Base-by-base conservation (phyloP, 2,113 vertebrate genomes). In the Planiliza haematocheilus region DNA sequence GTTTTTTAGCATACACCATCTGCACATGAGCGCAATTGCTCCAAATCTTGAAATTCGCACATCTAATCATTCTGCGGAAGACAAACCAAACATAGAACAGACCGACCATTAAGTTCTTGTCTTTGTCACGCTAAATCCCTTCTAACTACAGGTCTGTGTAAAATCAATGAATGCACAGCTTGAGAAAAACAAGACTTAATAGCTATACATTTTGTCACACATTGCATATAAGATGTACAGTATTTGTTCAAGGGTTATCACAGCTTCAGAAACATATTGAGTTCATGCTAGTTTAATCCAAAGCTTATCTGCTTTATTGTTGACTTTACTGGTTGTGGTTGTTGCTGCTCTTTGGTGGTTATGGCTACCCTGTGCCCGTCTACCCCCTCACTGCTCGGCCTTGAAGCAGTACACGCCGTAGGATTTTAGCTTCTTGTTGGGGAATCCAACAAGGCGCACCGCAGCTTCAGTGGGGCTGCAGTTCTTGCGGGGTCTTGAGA, bases 321-420 rank as follows among this genome's bases (percentile, higher is more conserved):
- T 81, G 51, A 64, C 68, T 73, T 80, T 73, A 77, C 37, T 79
- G 43, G 52, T 42, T 86, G 75, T 86, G 56, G 70, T 69, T 79
- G 37, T 69, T 86, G 86, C 57, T 83, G 80, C 84, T 92, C 90
- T 93, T 92, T 93, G 92, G 91, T 91, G 81, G 84, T 81, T 76
- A 58, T 89, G 86, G 67, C 74, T 76, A 77, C 58, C 24, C 50
- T 36, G 34, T 30, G 45, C 38, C 4, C 45, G 36, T 21, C 20
- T 45, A 57, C 16, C 10, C 4, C 4, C 65, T 97, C 92, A 96
- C 78, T 94, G 91, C 78, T 94, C 88, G 3, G 89, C 86, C 83
- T 93, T 91, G 92, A 92, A 98, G 87, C 98, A 99, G 89, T 99
- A 99, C 87, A 97, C 97, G 0, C 98, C 98, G 0, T 95, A 97